A percentile compares a stretch with the other conserved stretches of the same genome.
Evolutionary conservation across 2,113 vertebrate species (phyloP).

Genomic region (Cettia cetti): DNA sequence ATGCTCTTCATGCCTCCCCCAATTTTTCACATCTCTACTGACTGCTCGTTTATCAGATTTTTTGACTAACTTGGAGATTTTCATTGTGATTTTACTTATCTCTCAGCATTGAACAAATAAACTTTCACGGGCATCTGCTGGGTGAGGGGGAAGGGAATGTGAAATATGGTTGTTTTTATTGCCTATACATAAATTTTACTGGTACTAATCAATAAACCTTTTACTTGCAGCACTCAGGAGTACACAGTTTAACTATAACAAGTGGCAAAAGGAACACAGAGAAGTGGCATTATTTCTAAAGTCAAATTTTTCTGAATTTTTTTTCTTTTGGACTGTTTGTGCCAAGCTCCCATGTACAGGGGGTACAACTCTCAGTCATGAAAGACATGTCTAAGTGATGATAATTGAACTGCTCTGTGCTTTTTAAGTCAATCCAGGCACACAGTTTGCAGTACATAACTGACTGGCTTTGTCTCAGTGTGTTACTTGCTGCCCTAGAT

Average conservation of each 20-base stretch:
- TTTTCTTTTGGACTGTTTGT: background rate
- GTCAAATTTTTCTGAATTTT: too few relatives aligned
- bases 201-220: background rate
- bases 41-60: background rate
- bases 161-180: background rate
- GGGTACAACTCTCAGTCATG: background rate
- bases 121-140: background rate
- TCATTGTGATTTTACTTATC: background rate
- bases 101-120: background rate
- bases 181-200: background rate
- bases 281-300: background rate
- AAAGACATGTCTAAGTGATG: background rate
- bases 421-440: background rate
- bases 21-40: background rate
- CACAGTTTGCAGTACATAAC: background rate
- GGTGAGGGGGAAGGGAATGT: background rate
- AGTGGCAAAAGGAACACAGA: background rate
- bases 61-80: background rate
- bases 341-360: background rate
- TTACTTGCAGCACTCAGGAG: background rate
- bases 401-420: background rate
- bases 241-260: background rate
- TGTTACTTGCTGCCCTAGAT: background rate
- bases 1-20: background rate
- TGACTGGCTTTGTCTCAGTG: background rate